Conservation (phyloP, 1,140 invertebrate genomes). For the Gonioctena quinquepunctata region DNA sequence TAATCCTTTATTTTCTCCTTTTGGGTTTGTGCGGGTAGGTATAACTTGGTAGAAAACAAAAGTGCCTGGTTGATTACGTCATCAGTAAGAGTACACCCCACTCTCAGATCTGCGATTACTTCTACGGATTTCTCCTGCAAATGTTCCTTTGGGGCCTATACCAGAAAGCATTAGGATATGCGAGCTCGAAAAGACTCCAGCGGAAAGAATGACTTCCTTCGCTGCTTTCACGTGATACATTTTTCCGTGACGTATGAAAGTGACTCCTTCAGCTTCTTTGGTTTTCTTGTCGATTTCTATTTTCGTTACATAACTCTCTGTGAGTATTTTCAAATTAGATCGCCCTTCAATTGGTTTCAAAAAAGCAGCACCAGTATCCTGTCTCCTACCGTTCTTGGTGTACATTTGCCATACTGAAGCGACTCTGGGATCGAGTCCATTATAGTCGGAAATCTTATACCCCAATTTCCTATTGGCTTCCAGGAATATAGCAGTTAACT, state of each 20-base stretch:
- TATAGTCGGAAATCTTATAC: conserved; percentile 60
- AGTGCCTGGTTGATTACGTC: conserved; percentile 60
- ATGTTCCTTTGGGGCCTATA: conserved; percentile 72
- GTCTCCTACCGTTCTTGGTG: conserved; percentile 58
- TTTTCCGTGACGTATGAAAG: conserved; percentile 56
- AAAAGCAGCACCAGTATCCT: conserved; percentile 63
- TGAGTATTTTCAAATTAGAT: conserved; percentile 60
- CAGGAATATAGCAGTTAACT: conserved; percentile 57
- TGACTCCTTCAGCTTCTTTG: conserved; percentile 65
- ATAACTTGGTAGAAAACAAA: conserved; percentile 10
- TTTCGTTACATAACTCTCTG: conserved; percentile 55
- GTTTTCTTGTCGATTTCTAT: conserved; percentile 62
- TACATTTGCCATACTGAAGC: conserved; percentile 57
- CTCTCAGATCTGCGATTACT: conserved; percentile 68
- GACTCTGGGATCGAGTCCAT: conserved; percentile 51
- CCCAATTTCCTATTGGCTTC: conserved; percentile 62
- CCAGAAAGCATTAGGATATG: conserved; percentile 83
- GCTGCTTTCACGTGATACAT: conserved; percentile 52
- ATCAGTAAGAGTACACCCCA: conserved; percentile 80
- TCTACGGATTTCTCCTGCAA: conserved; percentile 66
- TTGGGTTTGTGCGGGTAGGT: background rate
- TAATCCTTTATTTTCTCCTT: conserved; percentile 31
- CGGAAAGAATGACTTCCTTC: conserved; percentile 75
- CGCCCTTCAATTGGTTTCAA: conserved; percentile 58
- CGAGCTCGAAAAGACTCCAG: conserved; percentile 74